Conservation (phyloP, 2,888 invertebrate genomes). For the Ennomos quercinarius region DNA sequence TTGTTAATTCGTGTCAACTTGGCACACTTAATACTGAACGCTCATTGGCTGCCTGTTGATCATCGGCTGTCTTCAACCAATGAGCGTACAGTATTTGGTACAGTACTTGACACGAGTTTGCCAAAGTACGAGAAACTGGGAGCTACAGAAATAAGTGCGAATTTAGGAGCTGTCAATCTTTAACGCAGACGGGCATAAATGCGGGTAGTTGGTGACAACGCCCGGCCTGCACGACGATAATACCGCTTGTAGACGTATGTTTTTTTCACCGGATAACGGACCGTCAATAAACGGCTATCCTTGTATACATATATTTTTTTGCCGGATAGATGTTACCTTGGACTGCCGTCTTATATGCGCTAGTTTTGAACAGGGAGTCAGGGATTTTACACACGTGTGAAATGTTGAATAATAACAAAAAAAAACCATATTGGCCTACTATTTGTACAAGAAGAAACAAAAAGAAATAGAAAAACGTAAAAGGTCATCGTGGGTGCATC, state of each 20-base stretch:
- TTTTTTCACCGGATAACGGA: conserved; percentile 4
- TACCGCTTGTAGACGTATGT: background rate
- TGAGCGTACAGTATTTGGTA: too few relatives aligned
- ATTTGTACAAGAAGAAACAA: conserved; percentile 45
- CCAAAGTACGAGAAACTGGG: too few relatives aligned
- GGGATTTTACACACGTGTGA: conserved; percentile 8
- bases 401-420: conserved; percentile 22
- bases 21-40: too few relatives aligned
- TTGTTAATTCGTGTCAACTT: too few relatives aligned
- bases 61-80: too few relatives aligned
- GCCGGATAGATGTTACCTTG: background rate
- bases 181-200: too few relatives aligned
- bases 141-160: too few relatives aligned
- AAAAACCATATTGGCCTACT: conserved; percentile 40
- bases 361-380: conserved; percentile 26
- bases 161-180: too few relatives aligned
- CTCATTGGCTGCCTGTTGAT: too few relatives aligned
- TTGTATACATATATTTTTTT: conserved; percentile 6
- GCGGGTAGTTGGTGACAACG: too few relatives aligned
- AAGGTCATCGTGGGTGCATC: conserved; percentile 45
- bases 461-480: conserved; percentile 44
- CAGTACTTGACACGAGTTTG: too few relatives aligned
- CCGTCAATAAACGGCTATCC: conserved; percentile 1
- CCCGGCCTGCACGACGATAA: too few relatives aligned
- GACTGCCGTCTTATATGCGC: conserved; percentile 2